These are phyloP conservation scores for Spea hammondii DNA, from an alignment of 2,797 vertebrate species.

Conservation along the genomic window DNA sequence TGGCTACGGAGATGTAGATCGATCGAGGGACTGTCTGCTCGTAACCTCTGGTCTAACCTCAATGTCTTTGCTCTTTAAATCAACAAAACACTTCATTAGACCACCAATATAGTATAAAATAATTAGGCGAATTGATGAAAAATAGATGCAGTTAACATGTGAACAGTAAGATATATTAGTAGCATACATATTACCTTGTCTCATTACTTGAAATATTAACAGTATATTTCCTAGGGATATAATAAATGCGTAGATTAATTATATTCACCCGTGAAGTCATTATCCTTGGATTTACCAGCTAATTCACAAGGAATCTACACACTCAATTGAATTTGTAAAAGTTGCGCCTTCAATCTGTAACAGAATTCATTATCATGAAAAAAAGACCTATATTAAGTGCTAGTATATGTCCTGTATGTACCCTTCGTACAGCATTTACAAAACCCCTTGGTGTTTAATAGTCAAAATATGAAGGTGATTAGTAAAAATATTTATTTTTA, in stretches of 20 bases:
- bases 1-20: no score
- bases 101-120: no score
- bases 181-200: neutral
- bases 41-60: no score
- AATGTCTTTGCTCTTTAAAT: no score
- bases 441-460: no score
- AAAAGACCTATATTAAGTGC: neutral
- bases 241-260: constrained; percentile 38
- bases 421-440: neutral
- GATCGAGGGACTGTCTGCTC: no score
- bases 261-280: constrained; percentile 40
- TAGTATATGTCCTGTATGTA: constrained; percentile 12
- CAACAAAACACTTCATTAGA: no score
- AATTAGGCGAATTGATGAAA: no score
- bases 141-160: no score
- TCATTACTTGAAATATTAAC: neutral
- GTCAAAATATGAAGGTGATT: no score
- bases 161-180: neutral
- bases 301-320: constrained; percentile 21
- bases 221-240: constrained; percentile 20
- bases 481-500: no score
- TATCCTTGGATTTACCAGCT: constrained; percentile 18
- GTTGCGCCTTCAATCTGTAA: constrained; percentile 35
- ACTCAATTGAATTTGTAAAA: constrained; percentile 34
- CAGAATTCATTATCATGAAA: constrained; percentile 31